Conservation (phyloP, 2,797 vertebrate genomes). For the Microcaecilia unicolor region DNA sequence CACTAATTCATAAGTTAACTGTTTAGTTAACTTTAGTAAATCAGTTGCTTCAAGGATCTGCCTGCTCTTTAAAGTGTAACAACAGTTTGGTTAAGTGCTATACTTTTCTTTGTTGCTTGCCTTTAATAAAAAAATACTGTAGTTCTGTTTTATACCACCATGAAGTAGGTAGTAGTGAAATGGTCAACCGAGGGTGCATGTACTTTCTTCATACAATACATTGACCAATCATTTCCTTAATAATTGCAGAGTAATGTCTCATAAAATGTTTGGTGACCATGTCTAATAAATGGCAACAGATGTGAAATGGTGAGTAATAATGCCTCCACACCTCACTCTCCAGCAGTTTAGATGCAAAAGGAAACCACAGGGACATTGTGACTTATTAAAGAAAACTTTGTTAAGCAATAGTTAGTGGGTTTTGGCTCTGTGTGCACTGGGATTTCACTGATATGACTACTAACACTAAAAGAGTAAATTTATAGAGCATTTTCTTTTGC, state of each 20-base stretch:
- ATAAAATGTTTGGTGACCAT: conserved; percentile 35
- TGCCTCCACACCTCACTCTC: conserved; percentile 28
- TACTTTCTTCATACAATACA: conserved; percentile 9
- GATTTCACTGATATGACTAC: too few species aligned
- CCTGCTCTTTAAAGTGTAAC: too few species aligned
- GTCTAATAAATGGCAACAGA: conserved; percentile 37
- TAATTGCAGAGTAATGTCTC: conserved; percentile 36
- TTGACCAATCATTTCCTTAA: conserved; percentile 22
- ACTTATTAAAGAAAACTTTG: too few species aligned
- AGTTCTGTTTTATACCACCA: not conserved
- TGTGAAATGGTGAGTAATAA: conserved; percentile 35
- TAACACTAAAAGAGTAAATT: too few species aligned
- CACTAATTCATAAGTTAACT: too few species aligned
- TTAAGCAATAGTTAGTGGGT: too few species aligned
- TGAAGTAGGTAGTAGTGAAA: conserved; percentile 4
- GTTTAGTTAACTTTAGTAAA: too few species aligned
- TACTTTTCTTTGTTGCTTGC: not conserved
- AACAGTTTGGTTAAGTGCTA: too few species aligned
- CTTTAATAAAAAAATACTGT: not conserved
- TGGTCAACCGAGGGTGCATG: conserved; percentile 21
- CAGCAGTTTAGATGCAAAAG: conserved; percentile 28
- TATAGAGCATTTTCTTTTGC: too few species aligned
- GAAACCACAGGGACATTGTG: conserved; percentile 21
- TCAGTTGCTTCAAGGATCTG: too few species aligned
- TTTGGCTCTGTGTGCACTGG: too few species aligned